Conservation (phyloP, 64 coral and sea anemone genomes). For the Stichodactyla helianthus region DNA sequence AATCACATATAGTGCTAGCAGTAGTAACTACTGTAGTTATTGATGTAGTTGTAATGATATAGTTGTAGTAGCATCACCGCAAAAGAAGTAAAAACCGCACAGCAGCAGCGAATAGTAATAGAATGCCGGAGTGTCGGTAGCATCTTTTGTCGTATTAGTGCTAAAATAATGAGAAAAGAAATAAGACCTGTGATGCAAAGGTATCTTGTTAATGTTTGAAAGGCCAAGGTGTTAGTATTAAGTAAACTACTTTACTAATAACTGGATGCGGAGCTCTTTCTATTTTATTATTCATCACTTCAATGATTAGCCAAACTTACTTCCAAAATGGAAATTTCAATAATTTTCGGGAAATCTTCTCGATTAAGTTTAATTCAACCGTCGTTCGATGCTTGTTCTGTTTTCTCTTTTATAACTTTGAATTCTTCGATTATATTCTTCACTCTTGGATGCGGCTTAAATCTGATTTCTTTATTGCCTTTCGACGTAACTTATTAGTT, state of each 20-base stretch:
- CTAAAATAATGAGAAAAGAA: background rate
- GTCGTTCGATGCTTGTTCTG: background rate
- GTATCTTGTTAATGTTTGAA: background rate
- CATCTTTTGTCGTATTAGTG: background rate
- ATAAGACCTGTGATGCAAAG: background rate
- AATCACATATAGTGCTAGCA: too few species aligned
- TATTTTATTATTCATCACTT: background rate
- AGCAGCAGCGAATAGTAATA: background rate
- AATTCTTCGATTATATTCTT: constrained; percentile 1
- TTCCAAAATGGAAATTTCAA: constrained; percentile 5
- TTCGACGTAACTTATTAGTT: constrained; percentile 10
- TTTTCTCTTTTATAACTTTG: background rate
- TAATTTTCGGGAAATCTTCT: background rate
- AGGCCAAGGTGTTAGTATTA: background rate
- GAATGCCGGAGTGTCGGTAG: background rate
- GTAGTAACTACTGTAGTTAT: too few species aligned
- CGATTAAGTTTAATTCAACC: background rate
- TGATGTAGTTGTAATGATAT: too few species aligned
- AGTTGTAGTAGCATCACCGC: too few species aligned
- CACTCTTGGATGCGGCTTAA: background rate
- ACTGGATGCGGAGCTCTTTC: background rate
- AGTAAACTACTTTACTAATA: background rate
- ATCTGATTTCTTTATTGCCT: constrained; percentile 17
- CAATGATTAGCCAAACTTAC: background rate
- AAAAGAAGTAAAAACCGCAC: too few species aligned